These are phyloP conservation scores for Drosophila sordidapex DNA, from an alignment of 2,888 invertebrate genomes.

Conservation along the genomic window DNA sequence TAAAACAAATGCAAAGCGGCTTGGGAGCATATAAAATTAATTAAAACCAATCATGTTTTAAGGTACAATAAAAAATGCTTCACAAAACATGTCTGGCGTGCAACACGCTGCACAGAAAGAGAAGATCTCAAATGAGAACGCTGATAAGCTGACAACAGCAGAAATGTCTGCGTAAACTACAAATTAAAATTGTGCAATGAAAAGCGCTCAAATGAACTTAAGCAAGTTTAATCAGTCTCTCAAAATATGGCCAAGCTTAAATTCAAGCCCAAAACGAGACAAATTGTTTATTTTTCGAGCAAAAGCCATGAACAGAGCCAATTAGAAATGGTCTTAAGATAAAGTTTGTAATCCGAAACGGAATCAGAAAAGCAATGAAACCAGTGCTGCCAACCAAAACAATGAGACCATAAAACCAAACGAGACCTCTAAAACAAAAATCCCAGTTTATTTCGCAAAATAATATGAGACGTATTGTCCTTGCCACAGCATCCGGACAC, in stretches of 20 bases:
- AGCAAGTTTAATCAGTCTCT: neutral
- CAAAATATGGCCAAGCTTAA: conserved; percentile 18
- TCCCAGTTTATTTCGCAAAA: conserved; percentile 31
- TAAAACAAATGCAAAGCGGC: conserved; percentile 22
- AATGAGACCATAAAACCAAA: neutral
- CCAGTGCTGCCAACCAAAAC: conserved; percentile 12
- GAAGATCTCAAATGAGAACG: neutral
- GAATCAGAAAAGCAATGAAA: conserved; percentile 47
- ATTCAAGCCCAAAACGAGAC: conserved; percentile 32
- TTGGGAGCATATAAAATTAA: conserved; percentile 63
- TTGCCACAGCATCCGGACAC: conserved; percentile 45
- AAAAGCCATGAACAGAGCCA: neutral
- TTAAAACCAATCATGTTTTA: conserved; percentile 63
- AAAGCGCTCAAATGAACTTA: neutral
- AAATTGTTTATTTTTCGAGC: conserved; percentile 4
- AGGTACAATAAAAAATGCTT: conserved; percentile 37
- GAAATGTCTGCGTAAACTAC: too few species aligned
- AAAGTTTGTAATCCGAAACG: conserved; percentile 66
- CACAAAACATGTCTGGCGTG: conserved; percentile 50
- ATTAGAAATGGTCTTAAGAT: conserved; percentile 33
- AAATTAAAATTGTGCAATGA: neutral
- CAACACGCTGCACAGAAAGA: neutral
- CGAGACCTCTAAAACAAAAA: neutral
- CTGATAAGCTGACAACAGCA: neutral
- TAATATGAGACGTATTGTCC: conserved; percentile 42